Base-by-base conservation (phyloP, 2,113 vertebrate species). In the Ariopsis seemanni region DNA sequence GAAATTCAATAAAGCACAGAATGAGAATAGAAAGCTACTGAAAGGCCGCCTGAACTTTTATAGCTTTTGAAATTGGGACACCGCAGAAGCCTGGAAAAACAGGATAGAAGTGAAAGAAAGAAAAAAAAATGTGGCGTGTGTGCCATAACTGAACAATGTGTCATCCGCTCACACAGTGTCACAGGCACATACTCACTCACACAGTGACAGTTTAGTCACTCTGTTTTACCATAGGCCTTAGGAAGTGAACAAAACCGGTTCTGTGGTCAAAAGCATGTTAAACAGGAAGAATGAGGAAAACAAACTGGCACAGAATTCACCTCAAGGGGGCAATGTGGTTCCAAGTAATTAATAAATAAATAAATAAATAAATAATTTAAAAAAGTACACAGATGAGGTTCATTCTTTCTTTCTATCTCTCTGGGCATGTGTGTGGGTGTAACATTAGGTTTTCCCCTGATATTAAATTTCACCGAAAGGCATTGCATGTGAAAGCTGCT, bases 311-410 rank as follows among this genome's bases (percentile, higher is more conserved):
- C 27, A 7, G 72, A 17, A n/a, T 60, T 69, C 27, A 52, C 52
- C 89, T 87, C 57, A 14, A 89, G 89, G 83, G 83, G 89, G 77
- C 86, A 87, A 74, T 89, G 86, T 89, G 82, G 89, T 72, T 69
- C 69, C 86, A 87, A 58, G 22, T 22, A 65, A 42, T 42, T 4
- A 42, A 42, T 42, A 42, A 22, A 62, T 42, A 60, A 27, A 42
- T 27, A 25, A 58, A 17, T 0, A 25, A 22, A 52, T 15, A 85
- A 63, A 22, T 20, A 6, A 20, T 53, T 12, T 1, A 48, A 48
- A 52, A 50, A 79, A 30, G 57, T 25, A 62, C 79, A 42, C 14
- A 34, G 79, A 62, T 62, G 62, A 12, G 30, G 57, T 82, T 75
- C 7, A 22, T 34, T 69, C 34, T 72, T 20, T 71, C 72, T 25